A percentile compares a stretch with the other conserved stretches of the same genome.
These are phyloP conservation scores for Rhagium mordax DNA, from an alignment of 2,888 invertebrate genomes.

Conservation along the genomic window DNA sequence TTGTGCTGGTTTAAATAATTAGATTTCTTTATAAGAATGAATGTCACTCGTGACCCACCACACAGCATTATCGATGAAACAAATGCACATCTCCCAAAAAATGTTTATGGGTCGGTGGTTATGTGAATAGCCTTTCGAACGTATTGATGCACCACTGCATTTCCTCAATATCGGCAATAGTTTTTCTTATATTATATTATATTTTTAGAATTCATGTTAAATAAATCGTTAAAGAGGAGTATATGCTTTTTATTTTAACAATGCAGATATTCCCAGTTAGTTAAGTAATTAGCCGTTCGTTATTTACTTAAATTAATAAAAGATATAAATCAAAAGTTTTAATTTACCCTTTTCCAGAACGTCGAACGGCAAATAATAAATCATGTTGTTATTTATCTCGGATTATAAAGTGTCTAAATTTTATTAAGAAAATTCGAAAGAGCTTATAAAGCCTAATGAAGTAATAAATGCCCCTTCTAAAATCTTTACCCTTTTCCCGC, in stretches of 20 bases:
- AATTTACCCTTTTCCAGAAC: constrained; percentile 17
- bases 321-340: constrained; percentile 23
- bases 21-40: too few relatives aligned
- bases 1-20: too few relatives aligned
- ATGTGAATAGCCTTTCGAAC: too few relatives aligned
- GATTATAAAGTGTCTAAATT: constrained; percentile 55
- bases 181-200: too few relatives aligned
- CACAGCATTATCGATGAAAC: too few relatives aligned
- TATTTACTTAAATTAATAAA: constrained; percentile 9
- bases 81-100: too few relatives aligned
- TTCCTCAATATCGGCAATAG: too few relatives aligned
- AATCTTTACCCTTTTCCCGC: constrained; percentile 36
- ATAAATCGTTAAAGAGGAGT: not conserved
- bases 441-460: constrained; percentile 58
- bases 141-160: too few relatives aligned
- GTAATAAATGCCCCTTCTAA: constrained; percentile 59
- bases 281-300: not conserved
- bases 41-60: too few relatives aligned
- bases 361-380: constrained; percentile 40
- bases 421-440: constrained; percentile 54
- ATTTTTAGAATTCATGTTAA: not conserved
- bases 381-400: constrained; percentile 48
- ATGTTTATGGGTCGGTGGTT: too few relatives aligned
- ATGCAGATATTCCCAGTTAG: not conserved
- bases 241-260: too few relatives aligned